Percentiles rank a stretch among this genome's conserved stretches.
phyloP scores from a whole-genome alignment of 2,113 vertebrate species.

The Embiotoca jacksoni region DNA sequence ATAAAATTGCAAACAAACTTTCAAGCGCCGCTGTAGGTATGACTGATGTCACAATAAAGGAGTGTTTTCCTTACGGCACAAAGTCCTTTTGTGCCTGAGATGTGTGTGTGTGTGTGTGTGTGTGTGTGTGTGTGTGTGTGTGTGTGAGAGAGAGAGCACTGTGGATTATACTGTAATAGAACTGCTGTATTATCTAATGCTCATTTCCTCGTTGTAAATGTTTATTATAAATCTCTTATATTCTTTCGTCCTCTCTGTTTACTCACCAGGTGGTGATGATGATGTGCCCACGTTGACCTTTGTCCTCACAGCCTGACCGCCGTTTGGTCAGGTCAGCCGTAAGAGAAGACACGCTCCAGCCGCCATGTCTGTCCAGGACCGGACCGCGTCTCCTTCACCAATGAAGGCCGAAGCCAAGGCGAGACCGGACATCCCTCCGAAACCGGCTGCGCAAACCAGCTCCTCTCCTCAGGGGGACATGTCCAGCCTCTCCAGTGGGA shows the following conservation, averaged over 20 bases:
- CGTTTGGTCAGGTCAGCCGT: conserved; percentile 45
- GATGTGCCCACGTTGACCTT: conserved; percentile 35
- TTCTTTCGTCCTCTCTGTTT: background rate
- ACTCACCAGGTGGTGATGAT: conserved; percentile 53
- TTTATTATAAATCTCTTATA: background rate
- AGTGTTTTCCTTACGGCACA: conserved; percentile 6
- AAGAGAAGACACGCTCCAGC: conserved; percentile 16
- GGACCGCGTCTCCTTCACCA: background rate
- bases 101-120: no score
- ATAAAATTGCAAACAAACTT: no score
- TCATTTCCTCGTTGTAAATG: conserved; percentile 16
- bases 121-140: no score
- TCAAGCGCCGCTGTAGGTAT: background rate
- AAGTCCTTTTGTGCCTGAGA: conserved; percentile 40
- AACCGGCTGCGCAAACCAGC: conserved; percentile 36
- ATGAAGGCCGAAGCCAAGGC: conserved; percentile 64
- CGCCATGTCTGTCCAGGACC: conserved; percentile 77
- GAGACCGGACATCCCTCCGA: conserved; percentile 65
- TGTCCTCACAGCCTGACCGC: conserved; percentile 50
- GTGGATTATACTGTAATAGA: conserved; percentile 1
- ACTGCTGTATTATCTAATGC: background rate
- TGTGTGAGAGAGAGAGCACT: background rate
- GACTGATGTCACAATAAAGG: background rate
- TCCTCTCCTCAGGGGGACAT: conserved; percentile 23
- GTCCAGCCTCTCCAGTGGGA: conserved; percentile 45